phyloP scores from a whole-genome alignment of 1,140 invertebrate species.

The Ceratina australensis region DNA sequence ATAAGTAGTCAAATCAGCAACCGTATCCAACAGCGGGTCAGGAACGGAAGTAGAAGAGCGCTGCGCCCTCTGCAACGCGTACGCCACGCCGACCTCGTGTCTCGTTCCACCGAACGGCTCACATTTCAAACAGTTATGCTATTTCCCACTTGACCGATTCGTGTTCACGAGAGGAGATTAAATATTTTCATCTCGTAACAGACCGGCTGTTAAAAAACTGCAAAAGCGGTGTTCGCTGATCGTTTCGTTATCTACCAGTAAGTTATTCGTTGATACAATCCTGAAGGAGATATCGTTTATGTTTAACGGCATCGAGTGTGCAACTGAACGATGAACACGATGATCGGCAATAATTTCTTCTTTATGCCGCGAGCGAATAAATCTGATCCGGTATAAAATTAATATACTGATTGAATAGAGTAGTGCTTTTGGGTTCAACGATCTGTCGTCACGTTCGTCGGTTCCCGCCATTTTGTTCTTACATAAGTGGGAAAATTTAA shows the following conservation, averaged over 20 bases:
- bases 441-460: conserved; percentile 63
- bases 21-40: background rate
- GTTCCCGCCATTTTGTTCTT: conserved; percentile 60
- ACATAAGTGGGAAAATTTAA: conserved; percentile 41
- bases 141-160: background rate
- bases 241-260: too few species aligned
- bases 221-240: background rate
- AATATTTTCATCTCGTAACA: background rate
- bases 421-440: conserved; percentile 65
- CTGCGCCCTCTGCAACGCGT: background rate
- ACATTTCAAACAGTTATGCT: background rate
- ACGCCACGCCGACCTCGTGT: too few species aligned
- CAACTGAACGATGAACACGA: background rate
- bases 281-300: background rate
- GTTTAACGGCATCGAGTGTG: background rate
- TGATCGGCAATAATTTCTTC: background rate
- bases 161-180: background rate
- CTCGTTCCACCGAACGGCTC: background rate
- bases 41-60: background rate
- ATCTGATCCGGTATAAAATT: background rate
- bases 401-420: conserved; percentile 47
- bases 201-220: background rate
- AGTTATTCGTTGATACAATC: background rate
- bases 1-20: conserved; percentile 65
- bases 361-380: background rate